Evolutionary conservation across 2,888 invertebrate genomes (phyloP), one percentile per base, ranked within the genome.

Genomic region (Cataglyphis rosenhaueri): DNA sequence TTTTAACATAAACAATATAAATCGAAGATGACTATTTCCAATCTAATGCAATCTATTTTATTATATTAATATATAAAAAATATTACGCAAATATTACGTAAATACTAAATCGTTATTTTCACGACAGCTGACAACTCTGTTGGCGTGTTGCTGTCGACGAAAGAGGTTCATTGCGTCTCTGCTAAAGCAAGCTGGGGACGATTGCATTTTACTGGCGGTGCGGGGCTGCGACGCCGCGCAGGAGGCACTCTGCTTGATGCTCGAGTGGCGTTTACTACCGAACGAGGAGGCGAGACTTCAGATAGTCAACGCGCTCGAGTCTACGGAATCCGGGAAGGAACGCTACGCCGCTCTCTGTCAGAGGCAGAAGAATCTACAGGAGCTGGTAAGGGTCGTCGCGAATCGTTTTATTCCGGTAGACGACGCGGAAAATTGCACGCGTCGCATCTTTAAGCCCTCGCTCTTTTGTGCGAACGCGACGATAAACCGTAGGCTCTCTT

Each of bases 271-370:
- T 91, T 95, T 97, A 38, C 93, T 96, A 32, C 95, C 96, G 44
- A 95, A 95, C 87, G 96, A 96, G 87, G 96, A 96, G 90, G 95
- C 95, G 12, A 95, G 96, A 88, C 94, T 97, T 87, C 97, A 97
- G 95, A 96, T 97, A 84, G 97, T 97, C 64, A 97, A 97, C 44
- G 96, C 97, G 0, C 95, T 97, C 76, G 97, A 97, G 93, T 97
- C 96, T 84, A 97, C 97, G 9, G 95, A 96, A 44, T 95, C 96
- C 15, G 97, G 97, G 12, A 96, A 96, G 91, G 95, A 95, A 87
- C 96, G 96, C 93, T 97, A 97, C 92, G 95, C 96, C 78, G 96
- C 96, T 64, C 95, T 97, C 65, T 97, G 97, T 92, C 96, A 97
- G 92, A 95, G 97, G 87, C 97, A 97, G 93, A 96, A 96, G 90